Evolutionary conservation across 2,113 vertebrate species (phyloP).

Genomic region (Apodemus sylvaticus): DNA sequence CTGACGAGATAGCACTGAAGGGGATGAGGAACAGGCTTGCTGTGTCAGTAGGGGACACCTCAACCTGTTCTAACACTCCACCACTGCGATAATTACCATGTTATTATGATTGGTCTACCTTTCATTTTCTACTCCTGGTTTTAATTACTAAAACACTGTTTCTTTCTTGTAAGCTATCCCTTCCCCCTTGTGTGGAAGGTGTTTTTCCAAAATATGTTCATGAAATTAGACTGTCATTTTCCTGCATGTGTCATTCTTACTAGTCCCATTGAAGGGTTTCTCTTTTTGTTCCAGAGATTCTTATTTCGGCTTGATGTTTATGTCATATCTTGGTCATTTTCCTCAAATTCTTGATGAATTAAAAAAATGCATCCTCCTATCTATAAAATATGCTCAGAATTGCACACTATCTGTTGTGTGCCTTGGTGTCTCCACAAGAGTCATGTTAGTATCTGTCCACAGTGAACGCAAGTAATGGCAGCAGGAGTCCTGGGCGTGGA

Average conservation of each 20-base stretch:
- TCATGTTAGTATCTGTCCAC: background rate
- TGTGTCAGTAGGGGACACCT: background rate
- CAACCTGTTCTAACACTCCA: background rate
- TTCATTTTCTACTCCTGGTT: background rate
- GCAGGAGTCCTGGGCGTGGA: accelerated
- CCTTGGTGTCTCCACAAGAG: background rate
- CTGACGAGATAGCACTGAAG: background rate
- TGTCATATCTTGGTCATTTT: background rate
- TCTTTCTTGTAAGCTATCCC: background rate
- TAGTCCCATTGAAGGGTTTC: background rate
- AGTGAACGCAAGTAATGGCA: background rate
- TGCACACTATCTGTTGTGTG: background rate
- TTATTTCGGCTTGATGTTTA: background rate
- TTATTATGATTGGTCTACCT: background rate
- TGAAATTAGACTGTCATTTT: background rate
- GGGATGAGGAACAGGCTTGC: background rate
- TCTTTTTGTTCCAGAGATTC: background rate
- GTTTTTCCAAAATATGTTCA: background rate
- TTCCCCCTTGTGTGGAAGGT: background rate
- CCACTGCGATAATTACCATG: background rate
- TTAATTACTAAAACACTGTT: background rate
- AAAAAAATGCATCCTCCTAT: background rate
- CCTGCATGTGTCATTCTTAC: background rate
- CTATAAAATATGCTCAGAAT: background rate
- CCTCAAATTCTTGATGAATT: background rate